Conservation (phyloP, 2,113 vertebrate genomes). For the Gavialis gangeticus region DNA sequence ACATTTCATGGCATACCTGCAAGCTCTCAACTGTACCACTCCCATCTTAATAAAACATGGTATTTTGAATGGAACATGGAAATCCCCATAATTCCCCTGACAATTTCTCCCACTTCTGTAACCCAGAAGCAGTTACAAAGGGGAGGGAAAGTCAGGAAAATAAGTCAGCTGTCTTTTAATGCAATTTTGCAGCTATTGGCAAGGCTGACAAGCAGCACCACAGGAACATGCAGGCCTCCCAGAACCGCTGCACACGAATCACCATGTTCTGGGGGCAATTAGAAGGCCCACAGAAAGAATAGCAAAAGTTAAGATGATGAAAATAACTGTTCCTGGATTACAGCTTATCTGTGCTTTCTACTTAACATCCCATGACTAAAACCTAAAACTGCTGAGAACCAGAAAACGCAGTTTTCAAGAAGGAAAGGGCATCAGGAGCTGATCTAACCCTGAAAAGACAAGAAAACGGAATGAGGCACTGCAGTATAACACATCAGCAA, state of each 20-base stretch:
- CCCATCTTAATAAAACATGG: too few relatives aligned
- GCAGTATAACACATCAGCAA: not conserved
- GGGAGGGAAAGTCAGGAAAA: not conserved
- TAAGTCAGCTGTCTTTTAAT: not conserved
- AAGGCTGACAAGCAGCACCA: rapidly evolving
- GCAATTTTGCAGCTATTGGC: not conserved
- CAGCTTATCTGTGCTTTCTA: rapidly evolving
- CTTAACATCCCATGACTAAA: not conserved
- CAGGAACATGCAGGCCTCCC: rapidly evolving
- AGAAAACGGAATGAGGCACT: not conserved
- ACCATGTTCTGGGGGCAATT: not conserved
- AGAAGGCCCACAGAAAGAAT: rapidly evolving
- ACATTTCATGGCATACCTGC: not conserved
- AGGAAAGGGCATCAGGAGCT: not conserved
- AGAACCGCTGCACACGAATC: rapidly evolving
- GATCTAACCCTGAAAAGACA: not conserved
- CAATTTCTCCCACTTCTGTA: not conserved
- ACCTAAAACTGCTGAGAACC: rapidly evolving
- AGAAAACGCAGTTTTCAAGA: not conserved
- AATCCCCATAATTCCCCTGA: not conserved
- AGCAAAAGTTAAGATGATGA: rapidly evolving
- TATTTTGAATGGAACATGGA: too few relatives aligned
- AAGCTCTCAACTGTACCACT: too few relatives aligned
- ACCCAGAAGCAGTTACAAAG: not conserved
- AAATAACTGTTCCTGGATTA: too few relatives aligned